Conservation (phyloP, 2,888 invertebrate genomes). For the Nephrotoma guestfalica region DNA sequence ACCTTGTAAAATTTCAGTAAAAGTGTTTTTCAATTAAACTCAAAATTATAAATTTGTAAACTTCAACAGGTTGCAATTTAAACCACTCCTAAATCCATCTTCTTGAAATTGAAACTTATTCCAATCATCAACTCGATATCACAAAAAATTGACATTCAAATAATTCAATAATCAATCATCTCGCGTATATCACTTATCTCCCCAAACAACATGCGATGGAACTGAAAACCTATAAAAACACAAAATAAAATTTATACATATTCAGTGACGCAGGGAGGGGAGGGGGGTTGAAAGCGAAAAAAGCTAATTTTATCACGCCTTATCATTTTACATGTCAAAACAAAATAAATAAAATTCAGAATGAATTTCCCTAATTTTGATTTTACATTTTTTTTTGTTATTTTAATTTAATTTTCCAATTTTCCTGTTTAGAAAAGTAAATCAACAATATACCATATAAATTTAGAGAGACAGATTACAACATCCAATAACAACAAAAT, state of each 20-base stretch:
- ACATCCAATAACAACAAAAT: background rate
- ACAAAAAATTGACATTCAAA: background rate
- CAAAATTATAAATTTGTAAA: no score
- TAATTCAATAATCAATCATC: background rate
- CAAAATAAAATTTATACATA: background rate
- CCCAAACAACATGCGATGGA: background rate
- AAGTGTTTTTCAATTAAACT: no score
- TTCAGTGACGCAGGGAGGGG: no score
- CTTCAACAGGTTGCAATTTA: no score
- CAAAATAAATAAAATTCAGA: background rate
- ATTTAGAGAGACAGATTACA: background rate
- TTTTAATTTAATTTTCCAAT: background rate
- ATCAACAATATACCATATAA: background rate
- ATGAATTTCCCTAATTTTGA: background rate
- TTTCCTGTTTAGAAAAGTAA: background rate
- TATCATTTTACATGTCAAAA: background rate
- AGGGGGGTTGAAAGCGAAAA: background rate
- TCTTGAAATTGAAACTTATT: background rate
- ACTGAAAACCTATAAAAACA: background rate
- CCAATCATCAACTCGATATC: background rate
- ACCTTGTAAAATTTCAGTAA: no score
- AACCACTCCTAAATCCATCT: no score
- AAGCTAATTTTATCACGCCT: background rate
- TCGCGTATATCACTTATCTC: background rate
- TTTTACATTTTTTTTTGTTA: background rate